Evolutionary conservation across 2,888 invertebrate genomes (phyloP).

Genomic region (Drosophila hamatofila): DNA sequence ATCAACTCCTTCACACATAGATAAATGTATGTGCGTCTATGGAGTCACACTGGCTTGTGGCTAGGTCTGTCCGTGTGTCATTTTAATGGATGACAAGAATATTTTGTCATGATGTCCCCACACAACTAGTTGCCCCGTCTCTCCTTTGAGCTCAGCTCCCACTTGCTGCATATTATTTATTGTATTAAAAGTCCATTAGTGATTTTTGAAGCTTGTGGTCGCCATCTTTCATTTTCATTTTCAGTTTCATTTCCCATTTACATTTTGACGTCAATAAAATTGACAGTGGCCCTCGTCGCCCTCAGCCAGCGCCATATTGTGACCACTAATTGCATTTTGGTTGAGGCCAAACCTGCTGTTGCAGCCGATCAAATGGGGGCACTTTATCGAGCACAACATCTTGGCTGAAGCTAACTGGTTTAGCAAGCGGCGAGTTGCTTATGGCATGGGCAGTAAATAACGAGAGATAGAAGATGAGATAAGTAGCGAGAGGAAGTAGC

Average conservation of each 20-base stretch:
- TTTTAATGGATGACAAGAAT: slow-evolving; percentile 74
- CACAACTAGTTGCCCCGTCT: background rate
- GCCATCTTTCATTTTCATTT: slow-evolving; percentile 79
- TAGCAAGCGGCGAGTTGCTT: background rate
- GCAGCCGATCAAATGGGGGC: background rate
- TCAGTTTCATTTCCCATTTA: slow-evolving; percentile 68
- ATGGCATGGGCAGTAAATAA: background rate
- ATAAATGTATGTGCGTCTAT: background rate
- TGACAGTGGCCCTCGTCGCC: slow-evolving; percentile 10
- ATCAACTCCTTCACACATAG: slow-evolving; percentile 20
- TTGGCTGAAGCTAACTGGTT: background rate
- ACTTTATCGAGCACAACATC: background rate
- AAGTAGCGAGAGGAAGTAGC: background rate
- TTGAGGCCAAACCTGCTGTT: slow-evolving; percentile 47
- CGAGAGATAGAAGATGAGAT: background rate
- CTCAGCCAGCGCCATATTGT: slow-evolving; percentile 58
- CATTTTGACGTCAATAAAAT: slow-evolving; percentile 78
- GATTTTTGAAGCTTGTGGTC: slow-evolving; percentile 81
- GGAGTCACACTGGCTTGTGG: slow-evolving; percentile 6
- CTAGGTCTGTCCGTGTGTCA: slow-evolving; percentile 29
- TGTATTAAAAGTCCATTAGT: slow-evolving; percentile 81
- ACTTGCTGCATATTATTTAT: slow-evolving; percentile 70
- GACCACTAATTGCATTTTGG: slow-evolving; percentile 78
- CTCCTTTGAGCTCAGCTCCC: slow-evolving; percentile 15
- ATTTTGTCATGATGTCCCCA: slow-evolving; percentile 21